Conservation (phyloP, 2,797 vertebrate genomes). For the Ptychobarbus kaznakovi region DNA sequence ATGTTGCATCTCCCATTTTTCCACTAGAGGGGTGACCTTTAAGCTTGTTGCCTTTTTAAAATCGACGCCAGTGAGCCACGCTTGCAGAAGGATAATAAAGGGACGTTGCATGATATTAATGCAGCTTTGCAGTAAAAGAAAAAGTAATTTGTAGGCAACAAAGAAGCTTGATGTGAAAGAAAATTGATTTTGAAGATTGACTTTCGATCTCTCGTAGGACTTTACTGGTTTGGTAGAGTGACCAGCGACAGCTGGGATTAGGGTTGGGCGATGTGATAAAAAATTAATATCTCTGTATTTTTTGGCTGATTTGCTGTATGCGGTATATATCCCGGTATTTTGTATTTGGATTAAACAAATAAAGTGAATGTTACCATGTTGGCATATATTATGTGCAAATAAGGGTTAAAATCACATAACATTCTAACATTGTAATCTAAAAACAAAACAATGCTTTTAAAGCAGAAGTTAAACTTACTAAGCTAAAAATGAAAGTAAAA, state of each 20-base stretch:
- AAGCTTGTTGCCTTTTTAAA: constrained; percentile 47
- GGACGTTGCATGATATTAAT: constrained; percentile 46
- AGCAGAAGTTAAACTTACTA: no score
- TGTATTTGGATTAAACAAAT: no score
- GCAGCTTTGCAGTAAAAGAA: constrained; percentile 34
- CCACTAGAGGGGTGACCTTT: constrained; percentile 48
- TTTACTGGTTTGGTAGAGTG: constrained; percentile 4
- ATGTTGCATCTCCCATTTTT: constrained; percentile 23
- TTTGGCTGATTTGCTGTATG: no score
- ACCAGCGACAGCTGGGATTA: background rate
- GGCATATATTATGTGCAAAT: no score
- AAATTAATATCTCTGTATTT: no score
- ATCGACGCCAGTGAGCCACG: constrained; percentile 20
- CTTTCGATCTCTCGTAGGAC: constrained; percentile 44
- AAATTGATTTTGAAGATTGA: constrained; percentile 58
- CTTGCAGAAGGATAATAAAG: constrained; percentile 54
- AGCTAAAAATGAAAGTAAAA: no score
- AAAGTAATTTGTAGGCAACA: constrained; percentile 61
- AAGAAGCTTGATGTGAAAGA: constrained; percentile 57
- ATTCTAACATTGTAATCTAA: no score
- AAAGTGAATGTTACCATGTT: no score
- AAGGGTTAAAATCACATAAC: no score
- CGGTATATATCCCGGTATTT: no score
- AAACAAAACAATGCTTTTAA: no score
- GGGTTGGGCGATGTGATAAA: no score